phyloP scores from a whole-genome alignment of 2,113 vertebrate genomes.

The Motacilla tschutschensis region DNA sequence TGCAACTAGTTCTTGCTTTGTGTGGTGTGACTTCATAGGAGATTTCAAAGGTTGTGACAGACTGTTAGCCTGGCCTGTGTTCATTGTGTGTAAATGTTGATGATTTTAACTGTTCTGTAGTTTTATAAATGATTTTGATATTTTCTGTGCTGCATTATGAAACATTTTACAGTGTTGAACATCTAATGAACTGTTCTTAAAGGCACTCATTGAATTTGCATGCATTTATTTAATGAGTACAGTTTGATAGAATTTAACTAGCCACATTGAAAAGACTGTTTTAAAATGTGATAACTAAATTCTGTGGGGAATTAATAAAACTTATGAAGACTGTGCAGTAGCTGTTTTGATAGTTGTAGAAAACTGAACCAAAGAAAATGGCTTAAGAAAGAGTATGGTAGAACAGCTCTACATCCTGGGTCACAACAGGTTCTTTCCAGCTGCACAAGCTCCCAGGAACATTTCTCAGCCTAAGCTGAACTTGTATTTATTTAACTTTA shows the following conservation, averaged over 20 bases:
- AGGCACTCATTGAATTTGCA: not conserved
- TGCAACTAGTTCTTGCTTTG: conserved; percentile 9
- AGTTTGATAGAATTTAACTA: not conserved
- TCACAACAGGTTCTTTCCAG: not conserved
- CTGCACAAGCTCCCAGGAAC: not conserved
- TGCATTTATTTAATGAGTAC: not conserved
- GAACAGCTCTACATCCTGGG: not conserved
- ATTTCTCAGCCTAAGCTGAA: not conserved
- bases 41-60: not conserved
- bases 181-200: not conserved
- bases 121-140: not conserved
- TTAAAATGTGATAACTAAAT: not conserved
- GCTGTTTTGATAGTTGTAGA: not conserved
- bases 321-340: not conserved
- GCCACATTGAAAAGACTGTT: not conserved
- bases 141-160: not conserved
- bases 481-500: conserved; percentile 3
- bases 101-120: not conserved
- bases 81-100: conserved; percentile 6
- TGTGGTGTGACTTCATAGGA: conserved; percentile 32
- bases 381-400: not conserved
- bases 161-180: not conserved
- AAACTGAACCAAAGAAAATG: not conserved
- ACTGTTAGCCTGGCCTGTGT: not conserved
- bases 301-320: not conserved